These are phyloP conservation scores for Seira sanloemensis DNA, from an alignment of 2,888 invertebrate species.

Conservation along the genomic window DNA sequence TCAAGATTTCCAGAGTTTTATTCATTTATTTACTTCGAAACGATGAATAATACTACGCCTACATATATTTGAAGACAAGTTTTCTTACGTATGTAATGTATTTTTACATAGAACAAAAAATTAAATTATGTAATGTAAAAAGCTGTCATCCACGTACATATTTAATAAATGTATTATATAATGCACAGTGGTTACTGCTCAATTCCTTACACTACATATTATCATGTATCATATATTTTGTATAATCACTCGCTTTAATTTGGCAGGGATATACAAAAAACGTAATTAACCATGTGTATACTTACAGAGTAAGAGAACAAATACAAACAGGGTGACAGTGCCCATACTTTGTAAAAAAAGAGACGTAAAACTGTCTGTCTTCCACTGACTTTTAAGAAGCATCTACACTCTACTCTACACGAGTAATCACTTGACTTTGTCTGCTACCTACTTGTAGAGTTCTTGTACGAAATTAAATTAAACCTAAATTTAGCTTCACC, in stretches of 20 bases:
- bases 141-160: slow-evolving; percentile 3
- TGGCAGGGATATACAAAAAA: slow-evolving; percentile 3
- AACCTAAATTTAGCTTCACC: neutral
- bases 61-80: slow-evolving; percentile 1
- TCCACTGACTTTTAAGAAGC: neutral
- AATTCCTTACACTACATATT: neutral
- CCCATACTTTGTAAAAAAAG: neutral
- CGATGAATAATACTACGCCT: neutral
- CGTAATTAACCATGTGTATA: neutral
- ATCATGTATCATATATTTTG: neutral
- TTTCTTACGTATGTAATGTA: neutral
- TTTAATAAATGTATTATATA: neutral
- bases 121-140: slow-evolving; percentile 3
- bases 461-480: slow-evolving; percentile 13
- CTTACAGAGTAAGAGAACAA: slow-evolving; percentile 8
- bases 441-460: neutral
- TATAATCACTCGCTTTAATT: slow-evolving; percentile 7
- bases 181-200: neutral
- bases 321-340: neutral
- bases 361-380: neutral
- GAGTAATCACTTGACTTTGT: slow-evolving; percentile 8
- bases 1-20: neutral
- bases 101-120: slow-evolving; percentile 12
- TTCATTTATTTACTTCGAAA: neutral
- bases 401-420: neutral